A percentile compares a stretch with the other conserved stretches of the same genome.
These are phyloP conservation scores for Leguminivora glycinivorella DNA, from an alignment of 1,140 invertebrate species.

Conservation along the genomic window DNA sequence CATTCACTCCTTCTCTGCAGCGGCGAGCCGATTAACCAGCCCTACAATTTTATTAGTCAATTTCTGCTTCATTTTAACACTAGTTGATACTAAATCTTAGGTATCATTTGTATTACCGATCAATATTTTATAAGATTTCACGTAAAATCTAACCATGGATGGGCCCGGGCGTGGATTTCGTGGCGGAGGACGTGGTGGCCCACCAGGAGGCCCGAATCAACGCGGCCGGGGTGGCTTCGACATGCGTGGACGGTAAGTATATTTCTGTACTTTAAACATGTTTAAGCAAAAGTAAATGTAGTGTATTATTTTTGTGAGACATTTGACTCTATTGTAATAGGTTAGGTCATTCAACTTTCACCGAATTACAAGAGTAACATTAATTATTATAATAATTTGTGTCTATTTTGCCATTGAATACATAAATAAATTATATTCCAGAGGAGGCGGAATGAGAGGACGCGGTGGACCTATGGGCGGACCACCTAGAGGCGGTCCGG, in stretches of 20 bases:
- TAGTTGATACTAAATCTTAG: not conserved
- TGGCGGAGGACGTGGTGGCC: conserved; percentile 64
- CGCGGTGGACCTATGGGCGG: conserved; percentile 49
- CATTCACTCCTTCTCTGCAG: too few relatives aligned
- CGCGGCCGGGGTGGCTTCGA: conserved; percentile 67
- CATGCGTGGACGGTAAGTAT: conserved; percentile 66
- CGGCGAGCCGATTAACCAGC: not conserved
- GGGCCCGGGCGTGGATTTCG: conserved; percentile 65
- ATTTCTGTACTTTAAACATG: not conserved
- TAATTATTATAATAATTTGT: not conserved
- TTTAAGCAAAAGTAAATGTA: not conserved
- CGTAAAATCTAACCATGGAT: conserved; percentile 47
- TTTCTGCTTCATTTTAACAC: not conserved
- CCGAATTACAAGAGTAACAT: not conserved
- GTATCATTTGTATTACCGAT: not conserved
- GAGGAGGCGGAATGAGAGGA: conserved; percentile 65
- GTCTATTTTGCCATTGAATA: not conserved
- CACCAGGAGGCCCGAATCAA: conserved; percentile 49
- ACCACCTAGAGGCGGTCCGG: conserved; percentile 51
- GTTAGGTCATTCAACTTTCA: not conserved
- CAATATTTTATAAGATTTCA: conserved; percentile 5
- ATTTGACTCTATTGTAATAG: not conserved
- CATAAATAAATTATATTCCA: conserved; percentile 31
- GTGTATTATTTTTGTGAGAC: not conserved
- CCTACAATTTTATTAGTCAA: not conserved